Evolutionary conservation across 1,140 invertebrate species (phyloP).

Genomic region (Zaprionus africanus): DNA sequence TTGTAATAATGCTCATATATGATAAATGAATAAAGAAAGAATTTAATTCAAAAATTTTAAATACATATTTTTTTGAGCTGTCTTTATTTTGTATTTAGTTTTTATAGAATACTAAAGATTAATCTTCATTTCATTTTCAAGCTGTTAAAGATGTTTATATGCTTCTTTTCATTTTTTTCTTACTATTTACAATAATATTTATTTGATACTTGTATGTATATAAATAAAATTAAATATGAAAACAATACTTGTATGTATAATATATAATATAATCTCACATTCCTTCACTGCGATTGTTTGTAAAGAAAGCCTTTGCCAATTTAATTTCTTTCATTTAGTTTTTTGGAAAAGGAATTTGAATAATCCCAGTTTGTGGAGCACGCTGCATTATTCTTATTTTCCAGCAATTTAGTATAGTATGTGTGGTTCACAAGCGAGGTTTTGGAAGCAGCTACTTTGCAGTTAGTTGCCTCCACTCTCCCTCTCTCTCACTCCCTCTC

Average conservation of each 20-base stretch:
- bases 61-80: too few species aligned
- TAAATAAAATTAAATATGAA: too few species aligned
- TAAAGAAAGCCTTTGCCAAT: background rate
- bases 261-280: background rate
- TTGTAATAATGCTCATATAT: too few species aligned
- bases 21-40: too few species aligned
- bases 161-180: background rate
- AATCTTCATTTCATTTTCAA: too few species aligned
- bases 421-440: conserved; percentile 6
- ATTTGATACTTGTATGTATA: too few species aligned
- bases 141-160: too few species aligned
- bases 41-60: too few species aligned
- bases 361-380: background rate
- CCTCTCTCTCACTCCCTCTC: background rate
- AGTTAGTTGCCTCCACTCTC: background rate
- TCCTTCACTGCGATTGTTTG: background rate
- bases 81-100: too few species aligned
- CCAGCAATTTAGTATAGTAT: background rate
- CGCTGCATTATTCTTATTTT: conserved; percentile 1
- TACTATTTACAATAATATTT: background rate
- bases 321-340: background rate
- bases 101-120: too few species aligned
- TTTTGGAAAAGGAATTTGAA: background rate
- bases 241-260: too few species aligned
- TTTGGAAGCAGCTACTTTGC: conserved; percentile 14